A percentile compares a stretch with the other conserved stretches of the same genome.
phyloP scores from a whole-genome alignment of 2,888 invertebrate species.

The Pristionchus japonicus region DNA sequence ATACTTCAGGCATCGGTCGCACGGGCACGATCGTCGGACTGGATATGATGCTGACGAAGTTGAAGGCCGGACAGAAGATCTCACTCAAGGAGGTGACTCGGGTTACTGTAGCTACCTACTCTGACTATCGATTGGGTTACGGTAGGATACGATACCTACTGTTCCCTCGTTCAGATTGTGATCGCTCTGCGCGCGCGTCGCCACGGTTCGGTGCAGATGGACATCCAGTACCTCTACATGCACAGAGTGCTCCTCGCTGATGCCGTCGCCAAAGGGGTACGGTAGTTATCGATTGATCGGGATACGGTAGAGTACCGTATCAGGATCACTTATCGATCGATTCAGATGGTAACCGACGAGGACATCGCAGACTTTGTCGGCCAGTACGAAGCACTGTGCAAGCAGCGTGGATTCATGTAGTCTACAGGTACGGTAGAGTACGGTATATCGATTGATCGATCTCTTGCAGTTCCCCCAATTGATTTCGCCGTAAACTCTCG shows the following conservation, averaged over 20 bases:
- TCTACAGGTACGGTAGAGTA: background rate
- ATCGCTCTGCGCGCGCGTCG: constrained; percentile 59
- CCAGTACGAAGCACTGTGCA: constrained; percentile 43
- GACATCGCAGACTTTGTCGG: constrained; percentile 32
- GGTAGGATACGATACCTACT: background rate
- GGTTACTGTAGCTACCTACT: background rate
- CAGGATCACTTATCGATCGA: background rate
- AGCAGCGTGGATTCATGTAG: constrained; percentile 41
- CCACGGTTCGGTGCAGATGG: constrained; percentile 66
- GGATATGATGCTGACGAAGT: constrained; percentile 57
- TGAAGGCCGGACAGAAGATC: constrained; percentile 56
- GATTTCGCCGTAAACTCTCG: background rate
- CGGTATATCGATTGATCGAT: background rate
- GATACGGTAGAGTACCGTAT: background rate
- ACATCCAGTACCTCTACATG: constrained; percentile 67
- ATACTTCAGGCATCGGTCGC: constrained; percentile 60
- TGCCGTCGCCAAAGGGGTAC: constrained; percentile 57
- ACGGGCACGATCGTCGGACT: constrained; percentile 70
- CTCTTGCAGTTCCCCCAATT: background rate
- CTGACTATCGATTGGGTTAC: background rate
- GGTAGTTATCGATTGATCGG: background rate
- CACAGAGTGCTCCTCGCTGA: constrained; percentile 60
- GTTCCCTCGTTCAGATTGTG: constrained; percentile 50
- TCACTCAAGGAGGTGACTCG: constrained; percentile 46
- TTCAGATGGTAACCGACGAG: background rate